phyloP scores from a whole-genome alignment of 1,140 invertebrate genomes.

The Drosophila cardini region DNA sequence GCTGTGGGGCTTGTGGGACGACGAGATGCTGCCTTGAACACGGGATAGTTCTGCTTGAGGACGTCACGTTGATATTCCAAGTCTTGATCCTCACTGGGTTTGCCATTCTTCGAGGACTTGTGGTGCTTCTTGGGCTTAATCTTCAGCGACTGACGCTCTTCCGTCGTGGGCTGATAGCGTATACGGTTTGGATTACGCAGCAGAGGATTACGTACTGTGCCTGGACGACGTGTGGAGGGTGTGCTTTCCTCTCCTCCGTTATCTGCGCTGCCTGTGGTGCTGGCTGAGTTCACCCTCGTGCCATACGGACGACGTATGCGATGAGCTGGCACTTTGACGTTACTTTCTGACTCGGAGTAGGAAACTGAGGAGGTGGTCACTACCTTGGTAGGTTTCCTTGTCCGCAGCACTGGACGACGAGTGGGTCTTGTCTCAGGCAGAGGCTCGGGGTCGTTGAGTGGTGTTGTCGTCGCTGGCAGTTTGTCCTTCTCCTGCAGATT shows the following conservation, averaged over 20 bases:
- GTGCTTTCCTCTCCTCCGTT: slow-evolving; percentile 66
- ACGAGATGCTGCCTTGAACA: slow-evolving; percentile 67
- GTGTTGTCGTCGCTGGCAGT: slow-evolving; percentile 61
- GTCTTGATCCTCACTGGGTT: slow-evolving; percentile 68
- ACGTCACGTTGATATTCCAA: slow-evolving; percentile 87
- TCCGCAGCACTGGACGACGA: slow-evolving; percentile 70
- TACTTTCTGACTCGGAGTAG: slow-evolving; percentile 75
- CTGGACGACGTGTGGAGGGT: slow-evolving; percentile 85
- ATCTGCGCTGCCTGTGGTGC: slow-evolving; percentile 57
- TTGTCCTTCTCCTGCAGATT: slow-evolving; percentile 86
- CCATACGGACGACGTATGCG: slow-evolving; percentile 74
- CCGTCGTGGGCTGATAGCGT: slow-evolving; percentile 77
- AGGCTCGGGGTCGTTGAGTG: slow-evolving; percentile 60
- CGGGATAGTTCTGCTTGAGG: slow-evolving; percentile 87
- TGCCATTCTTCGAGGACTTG: slow-evolving; percentile 68
- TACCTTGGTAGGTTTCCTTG: slow-evolving; percentile 77
- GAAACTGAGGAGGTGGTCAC: slow-evolving; percentile 70
- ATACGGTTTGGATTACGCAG: slow-evolving; percentile 84
- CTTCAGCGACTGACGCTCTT: slow-evolving; percentile 74
- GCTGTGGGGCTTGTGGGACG: slow-evolving; percentile 77
- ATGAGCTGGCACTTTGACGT: slow-evolving; percentile 55
- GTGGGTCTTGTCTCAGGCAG: slow-evolving; percentile 84
- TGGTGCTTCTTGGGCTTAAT: slow-evolving; percentile 63
- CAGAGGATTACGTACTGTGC: slow-evolving; percentile 72
- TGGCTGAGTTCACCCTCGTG: slow-evolving; percentile 56